Evolutionary conservation across 2,888 invertebrate species (phyloP).

Genomic region (Cryptophagus acutangulus): DNA sequence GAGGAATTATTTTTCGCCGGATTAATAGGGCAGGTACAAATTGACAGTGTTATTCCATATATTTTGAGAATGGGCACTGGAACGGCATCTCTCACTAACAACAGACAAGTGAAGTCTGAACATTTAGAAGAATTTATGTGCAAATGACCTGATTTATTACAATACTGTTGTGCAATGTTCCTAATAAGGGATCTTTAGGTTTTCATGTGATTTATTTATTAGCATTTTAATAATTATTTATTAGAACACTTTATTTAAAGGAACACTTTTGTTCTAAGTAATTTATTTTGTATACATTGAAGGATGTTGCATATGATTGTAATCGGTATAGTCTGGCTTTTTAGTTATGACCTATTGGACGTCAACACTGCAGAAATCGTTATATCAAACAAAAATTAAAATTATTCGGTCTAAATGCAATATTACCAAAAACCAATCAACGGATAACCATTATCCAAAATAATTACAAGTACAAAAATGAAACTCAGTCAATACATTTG

Average conservation of each 20-base stretch:
- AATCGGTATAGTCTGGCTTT: not conserved
- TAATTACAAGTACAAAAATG: no score
- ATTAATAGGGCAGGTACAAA: slow-evolving; percentile 87
- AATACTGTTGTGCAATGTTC: slow-evolving; percentile 20
- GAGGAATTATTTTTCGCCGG: slow-evolving; percentile 93
- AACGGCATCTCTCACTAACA: slow-evolving; percentile 28
- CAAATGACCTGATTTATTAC: slow-evolving; percentile 26
- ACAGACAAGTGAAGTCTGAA: slow-evolving; percentile 43
- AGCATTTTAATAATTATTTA: not conserved
- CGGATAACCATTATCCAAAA: no score
- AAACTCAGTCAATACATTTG: no score
- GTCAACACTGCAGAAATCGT: no score
- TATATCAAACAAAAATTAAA: no score
- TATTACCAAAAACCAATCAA: no score
- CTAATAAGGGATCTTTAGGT: slow-evolving; percentile 15
- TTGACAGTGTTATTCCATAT: slow-evolving; percentile 91
- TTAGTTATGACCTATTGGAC: no score
- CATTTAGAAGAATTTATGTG: slow-evolving; percentile 39
- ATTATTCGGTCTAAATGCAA: no score
- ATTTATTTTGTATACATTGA: slow-evolving; percentile 4
- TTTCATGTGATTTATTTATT: slow-evolving; percentile 7
- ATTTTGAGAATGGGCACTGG: slow-evolving; percentile 61
- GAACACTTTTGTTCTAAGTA: no score
- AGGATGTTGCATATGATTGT: not conserved
- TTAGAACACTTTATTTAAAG: no score